Evolutionary conservation across 2,888 invertebrate species (phyloP).

Genomic region (Thumatha senex): DNA sequence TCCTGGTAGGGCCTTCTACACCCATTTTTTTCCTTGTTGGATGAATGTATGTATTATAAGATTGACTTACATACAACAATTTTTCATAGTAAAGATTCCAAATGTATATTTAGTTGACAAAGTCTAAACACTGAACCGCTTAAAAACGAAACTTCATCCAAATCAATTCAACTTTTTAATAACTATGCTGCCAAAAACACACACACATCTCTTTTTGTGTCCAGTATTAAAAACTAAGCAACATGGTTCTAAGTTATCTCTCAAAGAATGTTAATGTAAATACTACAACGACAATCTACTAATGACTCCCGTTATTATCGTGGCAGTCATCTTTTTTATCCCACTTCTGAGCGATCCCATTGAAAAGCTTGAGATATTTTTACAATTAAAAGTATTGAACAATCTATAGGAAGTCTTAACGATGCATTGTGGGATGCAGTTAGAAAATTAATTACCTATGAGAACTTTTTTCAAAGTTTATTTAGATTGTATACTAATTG

Average conservation of each 20-base stretch:
- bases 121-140: no score
- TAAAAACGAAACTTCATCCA: no score
- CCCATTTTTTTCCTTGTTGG: no score
- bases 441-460: conserved; percentile 27
- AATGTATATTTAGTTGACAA: no score
- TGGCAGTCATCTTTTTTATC: conserved; percentile 25
- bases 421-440: conserved; percentile 29
- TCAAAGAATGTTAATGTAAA: conserved; percentile 36
- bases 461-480: conserved; percentile 20
- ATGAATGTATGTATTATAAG: no score
- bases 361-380: conserved; percentile 24
- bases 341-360: conserved; percentile 22
- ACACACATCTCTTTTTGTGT: no score
- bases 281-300: conserved; percentile 34
- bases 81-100: no score
- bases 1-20: no score
- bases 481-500: not conserved
- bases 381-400: conserved; percentile 29
- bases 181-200: no score
- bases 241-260: conserved; percentile 18
- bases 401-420: conserved; percentile 32
- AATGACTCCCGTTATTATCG: conserved; percentile 38
- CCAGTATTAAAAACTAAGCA: conserved; percentile 12
- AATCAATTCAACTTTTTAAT: no score
- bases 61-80: no score